Evolutionary conservation across 1,140 invertebrate genomes (phyloP), one percentile per base, ranked within the genome.

Genomic region (Eufriesea mexicana): DNA sequence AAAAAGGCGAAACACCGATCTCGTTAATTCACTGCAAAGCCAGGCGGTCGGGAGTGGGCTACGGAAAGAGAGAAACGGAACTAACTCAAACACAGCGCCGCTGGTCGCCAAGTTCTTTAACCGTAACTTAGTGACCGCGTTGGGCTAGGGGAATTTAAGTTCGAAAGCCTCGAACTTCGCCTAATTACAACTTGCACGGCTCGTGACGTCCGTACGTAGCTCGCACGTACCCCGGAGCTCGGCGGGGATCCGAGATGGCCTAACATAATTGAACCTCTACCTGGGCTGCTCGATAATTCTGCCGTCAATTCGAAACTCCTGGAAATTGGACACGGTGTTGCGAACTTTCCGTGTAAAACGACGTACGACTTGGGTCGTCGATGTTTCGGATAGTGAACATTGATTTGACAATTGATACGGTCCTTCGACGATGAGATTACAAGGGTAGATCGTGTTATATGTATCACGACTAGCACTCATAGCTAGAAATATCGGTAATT

Each of bases 81-180:
- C 64, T 76, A 80, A 87, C 59, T 86, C 70, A 84, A 84, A 87
- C 67, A 83, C 57, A 59, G 51, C 35, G 42, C n/a, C 68, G 51
- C n/a, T 9, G 81, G 67, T 82, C 78, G 51, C 42, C 73, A 82
- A 84, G 73, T 88, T 88, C 86, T 88, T 88, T 82, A 84, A 86
- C 87, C 61, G 83, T 79, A 87, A 88, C 82, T 84, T 72, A 84
- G 62, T 71, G 86, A 79, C 82, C 81, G 74, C 59, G 67, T 57
- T 73, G 61, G 20, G 51, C 61, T 35, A 79, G 61, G 79, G 61
- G 76, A 51, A 87, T 88, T 88, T 87, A 88, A 88, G 77, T 87
- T 87, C 62, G 78, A 64, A 82, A 81, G 84, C 82, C 78, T 84
- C 25, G 54, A 87, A 87, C 68, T 88, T 87, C 68, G 83, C 79